Conservation (phyloP, 2,113 vertebrate genomes). For the Pterocles orientalis region DNA sequence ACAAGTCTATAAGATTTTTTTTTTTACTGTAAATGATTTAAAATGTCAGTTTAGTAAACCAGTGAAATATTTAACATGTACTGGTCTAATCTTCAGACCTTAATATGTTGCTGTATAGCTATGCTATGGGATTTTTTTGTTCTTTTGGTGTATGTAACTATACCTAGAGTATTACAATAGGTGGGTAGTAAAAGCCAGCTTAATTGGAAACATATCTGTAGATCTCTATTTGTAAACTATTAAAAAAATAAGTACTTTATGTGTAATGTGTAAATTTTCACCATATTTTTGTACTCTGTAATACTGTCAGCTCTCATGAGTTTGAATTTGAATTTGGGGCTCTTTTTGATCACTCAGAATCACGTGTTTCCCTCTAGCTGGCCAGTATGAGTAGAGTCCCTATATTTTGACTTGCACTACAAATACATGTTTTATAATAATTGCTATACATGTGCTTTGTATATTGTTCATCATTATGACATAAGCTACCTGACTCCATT, state of each 20-base stretch:
- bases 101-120: conserved; percentile 76
- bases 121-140: conserved; percentile 70
- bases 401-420: conserved; percentile 82
- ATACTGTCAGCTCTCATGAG: conserved; percentile 76
- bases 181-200: conserved; percentile 75
- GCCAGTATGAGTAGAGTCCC: conserved; percentile 79
- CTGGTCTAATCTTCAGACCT: conserved; percentile 75
- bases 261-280: conserved; percentile 81
- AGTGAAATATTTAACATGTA: conserved; percentile 75
- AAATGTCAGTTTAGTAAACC: conserved; percentile 76
- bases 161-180: conserved; percentile 78
- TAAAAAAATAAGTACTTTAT: conserved; percentile 77
- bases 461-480: conserved; percentile 74
- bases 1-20: conserved; percentile 74
- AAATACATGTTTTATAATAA: conserved; percentile 78
- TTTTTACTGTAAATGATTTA: conserved; percentile 76
- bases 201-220: conserved; percentile 82
- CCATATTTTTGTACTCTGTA: conserved; percentile 80
- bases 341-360: conserved; percentile 75
- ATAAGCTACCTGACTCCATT: conserved; percentile 74
- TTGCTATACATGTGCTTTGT: conserved; percentile 73
- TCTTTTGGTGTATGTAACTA: conserved; percentile 74
- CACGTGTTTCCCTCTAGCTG: conserved; percentile 76
- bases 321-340: conserved; percentile 76
- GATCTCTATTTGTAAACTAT: conserved; percentile 79